Conservation (phyloP, 1,140 invertebrate genomes). For the Drosophila chauvacae region DNA sequence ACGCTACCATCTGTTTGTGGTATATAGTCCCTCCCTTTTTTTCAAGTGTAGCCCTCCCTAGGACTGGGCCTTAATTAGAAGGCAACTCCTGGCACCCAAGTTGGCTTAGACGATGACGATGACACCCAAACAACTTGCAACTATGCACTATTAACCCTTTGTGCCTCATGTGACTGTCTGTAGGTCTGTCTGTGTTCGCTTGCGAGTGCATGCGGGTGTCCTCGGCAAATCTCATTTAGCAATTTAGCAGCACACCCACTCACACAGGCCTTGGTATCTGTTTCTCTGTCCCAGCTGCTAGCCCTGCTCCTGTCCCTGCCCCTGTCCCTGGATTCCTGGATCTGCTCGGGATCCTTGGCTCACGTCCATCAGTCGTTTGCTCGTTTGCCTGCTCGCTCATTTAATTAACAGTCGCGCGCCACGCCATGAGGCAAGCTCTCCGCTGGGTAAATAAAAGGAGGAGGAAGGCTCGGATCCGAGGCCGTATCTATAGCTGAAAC, state of each 20-base stretch:
- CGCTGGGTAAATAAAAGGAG: slow-evolving; percentile 19
- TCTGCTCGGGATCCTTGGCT: slow-evolving; percentile 45
- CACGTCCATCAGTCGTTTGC: slow-evolving; percentile 80
- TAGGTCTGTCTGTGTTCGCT: background rate
- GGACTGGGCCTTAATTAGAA: slow-evolving; percentile 70
- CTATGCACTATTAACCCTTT: slow-evolving; percentile 81
- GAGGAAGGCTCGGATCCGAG: slow-evolving; percentile 19
- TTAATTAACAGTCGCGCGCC: slow-evolving; percentile 82
- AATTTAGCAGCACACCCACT: slow-evolving; percentile 84
- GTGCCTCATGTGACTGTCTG: slow-evolving; percentile 58
- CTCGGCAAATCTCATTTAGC: slow-evolving; percentile 79
- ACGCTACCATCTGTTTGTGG: too few relatives aligned
- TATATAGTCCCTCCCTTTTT: background rate
- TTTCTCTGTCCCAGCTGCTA: slow-evolving; percentile 7
- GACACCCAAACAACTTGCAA: slow-evolving; percentile 70
- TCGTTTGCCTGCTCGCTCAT: slow-evolving; percentile 82
- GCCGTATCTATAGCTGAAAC: slow-evolving; percentile 29
- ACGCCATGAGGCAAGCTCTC: slow-evolving; percentile 54
- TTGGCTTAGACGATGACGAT: slow-evolving; percentile 68
- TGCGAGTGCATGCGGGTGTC: slow-evolving; percentile 60
- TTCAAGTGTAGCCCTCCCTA: slow-evolving; percentile 24
- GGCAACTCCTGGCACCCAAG: slow-evolving; percentile 55
- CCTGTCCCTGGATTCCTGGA: slow-evolving; percentile 34
- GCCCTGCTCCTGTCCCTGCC: background rate
- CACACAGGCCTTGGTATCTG: slow-evolving; percentile 34